Base-by-base conservation (phyloP, 2,888 invertebrate genomes). In the Craniophora ligustri region DNA sequence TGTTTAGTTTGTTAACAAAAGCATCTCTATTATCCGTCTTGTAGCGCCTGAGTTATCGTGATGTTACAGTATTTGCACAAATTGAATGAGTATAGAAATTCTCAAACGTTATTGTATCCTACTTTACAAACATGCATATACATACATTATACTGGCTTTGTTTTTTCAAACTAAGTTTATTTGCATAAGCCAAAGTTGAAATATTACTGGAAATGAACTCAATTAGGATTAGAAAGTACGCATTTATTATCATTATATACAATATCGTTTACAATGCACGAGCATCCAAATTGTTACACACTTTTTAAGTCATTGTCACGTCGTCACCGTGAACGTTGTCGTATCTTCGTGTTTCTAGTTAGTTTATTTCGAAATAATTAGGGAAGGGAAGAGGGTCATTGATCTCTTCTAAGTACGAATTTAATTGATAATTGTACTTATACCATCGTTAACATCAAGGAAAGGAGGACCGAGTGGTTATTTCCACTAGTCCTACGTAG, bases 11-110 rank as follows among this genome's bases (percentile, higher is more conserved):
- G 70, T 60, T 76, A 75, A 86, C 85, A 87, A 86, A 88, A 85
- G 83, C 79, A 72, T 77, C 71, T 81, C 74, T 72, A 86, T 86
- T 85, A 85, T 81, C 77, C 79, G 70, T 71, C 75, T 78, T 76
- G 76, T 67, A 79, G 73, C 77, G 74, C 28, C 11, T 26, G 31
- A 46, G 75, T 81, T 78, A 81, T 75, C 82, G 84, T 79, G 82
- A 82, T 53, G 46, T 34, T 50, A 40, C 39, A 41, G 32, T 26
- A 23, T 44, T 48, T 35, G 47, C 47, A 41, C 28, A 53, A 23
- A 41, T 47, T 34, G 44, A 51, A 47, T 38, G 35, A 42, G 28
- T 51, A 36, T 13, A 32, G 31, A 41, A 36, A 41, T 40, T 38
- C 32, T 38, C 23, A 13, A 40, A 42, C 18, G 32, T 23, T 18